Evolutionary conservation across 2,113 vertebrate genomes (phyloP).

Genomic region (Cyphomyrus plagiostoma): DNA sequence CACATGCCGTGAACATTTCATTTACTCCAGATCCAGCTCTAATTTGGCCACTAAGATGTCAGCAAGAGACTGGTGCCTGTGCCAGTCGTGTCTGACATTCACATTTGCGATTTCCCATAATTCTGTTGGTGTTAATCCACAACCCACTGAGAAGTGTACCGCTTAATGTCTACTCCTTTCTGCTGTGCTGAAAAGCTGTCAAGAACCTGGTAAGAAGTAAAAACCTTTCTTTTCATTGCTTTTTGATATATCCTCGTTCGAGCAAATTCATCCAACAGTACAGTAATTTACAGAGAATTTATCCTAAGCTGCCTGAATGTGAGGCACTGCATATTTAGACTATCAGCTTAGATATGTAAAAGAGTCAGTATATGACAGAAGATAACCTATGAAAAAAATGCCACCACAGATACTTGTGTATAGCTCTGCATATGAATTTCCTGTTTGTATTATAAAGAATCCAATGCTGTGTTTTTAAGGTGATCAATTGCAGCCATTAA

Average conservation of each 20-base stretch:
- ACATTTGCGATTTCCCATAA: neutral
- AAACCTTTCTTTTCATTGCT: neutral
- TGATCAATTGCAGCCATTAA: neutral
- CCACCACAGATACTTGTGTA: neutral
- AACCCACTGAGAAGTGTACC: neutral
- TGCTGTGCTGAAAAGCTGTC: neutral
- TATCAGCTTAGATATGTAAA: neutral
- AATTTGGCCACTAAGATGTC: neutral
- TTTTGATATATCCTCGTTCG: neutral
- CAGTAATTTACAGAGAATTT: neutral
- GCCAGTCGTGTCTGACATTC: neutral
- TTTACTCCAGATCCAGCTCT: neutral
- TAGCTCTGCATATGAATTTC: neutral
- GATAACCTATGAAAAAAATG: neutral
- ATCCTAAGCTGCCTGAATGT: neutral
- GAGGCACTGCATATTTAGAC: neutral
- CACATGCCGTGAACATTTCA: neutral
- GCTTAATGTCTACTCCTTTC: neutral
- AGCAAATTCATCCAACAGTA: neutral
- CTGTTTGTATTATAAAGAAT: neutral
- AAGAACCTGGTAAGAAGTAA: neutral
- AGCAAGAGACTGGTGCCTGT: neutral
- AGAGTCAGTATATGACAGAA: neutral
- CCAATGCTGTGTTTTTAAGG: neutral
- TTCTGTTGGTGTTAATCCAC: neutral